Base-by-base conservation (phyloP, 2,888 invertebrate species). In the Crocallis elinguaria region DNA sequence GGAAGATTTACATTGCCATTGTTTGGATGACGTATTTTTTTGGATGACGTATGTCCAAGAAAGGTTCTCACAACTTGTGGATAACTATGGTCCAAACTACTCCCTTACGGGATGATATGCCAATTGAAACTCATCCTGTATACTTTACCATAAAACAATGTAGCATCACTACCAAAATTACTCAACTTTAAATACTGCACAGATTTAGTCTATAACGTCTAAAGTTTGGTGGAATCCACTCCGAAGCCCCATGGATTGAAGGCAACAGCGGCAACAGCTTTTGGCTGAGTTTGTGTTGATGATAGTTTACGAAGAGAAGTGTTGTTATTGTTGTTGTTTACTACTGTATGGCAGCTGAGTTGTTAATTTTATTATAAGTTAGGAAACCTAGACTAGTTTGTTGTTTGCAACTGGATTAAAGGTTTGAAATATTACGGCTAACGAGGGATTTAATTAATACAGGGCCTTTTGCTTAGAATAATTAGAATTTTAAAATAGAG, bases 241-340 rank as follows among this genome's bases (percentile, higher is more conserved):
- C 17, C 29, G 29, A 37, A 42, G 32, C 25, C 32, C 30, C 29
- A 41, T 29, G 29, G 45, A 52, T 52, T 17, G 35, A 14, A 30
- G 25, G 32, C 39, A 32, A 32, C 44, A 45, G 52, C 45, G 25
- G 32, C 39, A 32, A 32, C 44, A 45, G 52, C 45, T 29, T 44
- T 45, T 11, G 29, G 27, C 35, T 45, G n/a, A 25, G 37, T 42
- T 37, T 32, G 25, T 25, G 46, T 46, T 51, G 50, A 37, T 52
- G 35, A 35, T 30, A 17, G 17, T 30, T 21, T 21, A 43, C 32
- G 23, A 30, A 3, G 29, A 33, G 14, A 21, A 17, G 6, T 11
- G 33, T 11, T 48, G 38, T 41, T 52, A 39, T 42, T 46, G 35
- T 36, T 36, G 23, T 9, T 38, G 36, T 38, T 51, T 30, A 21